Base-by-base conservation (phyloP, 2,797 vertebrate species). In the Gadopsis bispinosus region DNA sequence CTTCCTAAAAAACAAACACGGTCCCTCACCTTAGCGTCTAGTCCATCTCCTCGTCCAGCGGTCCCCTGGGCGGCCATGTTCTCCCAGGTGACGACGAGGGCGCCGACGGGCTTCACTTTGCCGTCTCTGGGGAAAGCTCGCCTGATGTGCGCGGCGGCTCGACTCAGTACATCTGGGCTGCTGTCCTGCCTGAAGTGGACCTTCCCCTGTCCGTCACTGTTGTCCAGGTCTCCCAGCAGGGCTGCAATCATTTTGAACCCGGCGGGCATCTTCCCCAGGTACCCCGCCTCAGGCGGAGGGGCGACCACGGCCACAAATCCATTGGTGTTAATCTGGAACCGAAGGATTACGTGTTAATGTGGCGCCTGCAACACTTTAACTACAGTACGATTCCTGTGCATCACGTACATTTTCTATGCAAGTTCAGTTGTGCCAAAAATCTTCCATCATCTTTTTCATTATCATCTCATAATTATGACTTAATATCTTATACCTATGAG, bases 41-140 rank as follows among this genome's bases (percentile, higher is more conserved):
- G 69, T 39, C 75, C 29, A 1, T 91, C 86, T 73, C 94, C 94
- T 82, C 88, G 81, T 50, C 85, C 89, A 0, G 78, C 35, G 11
- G 73, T 73, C 63, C 86, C 92, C 4, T 84, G 90, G 35, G 96
- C 91, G 5, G 94, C 92, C 84, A 98, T 91, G 0, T 95, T 94
- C 41, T 96, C 95, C 98, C 98, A 99, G 20, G 97, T 99, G 84
- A 97, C 94, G n/a, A 99, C 71, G 51, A 97, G 58, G 50, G 90
- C 88, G 11, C 89, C 86, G 8, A 1, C 87, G 29, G 95, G 96
- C 60, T 94, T 83, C 75, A 95, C 94, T 20, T 22, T 33, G 0
- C 73, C 12, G 14, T 91, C 75, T 2, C 88, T 83, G 0, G 96
- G 96, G 86, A 98, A 98, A 7, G 95, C 97, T 69, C 67, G 91